Percentiles rank a stretch among this genome's conserved stretches.
Evolutionary conservation across 2,888 invertebrate genomes (phyloP).

Genomic region (Stenodera caucasica): DNA sequence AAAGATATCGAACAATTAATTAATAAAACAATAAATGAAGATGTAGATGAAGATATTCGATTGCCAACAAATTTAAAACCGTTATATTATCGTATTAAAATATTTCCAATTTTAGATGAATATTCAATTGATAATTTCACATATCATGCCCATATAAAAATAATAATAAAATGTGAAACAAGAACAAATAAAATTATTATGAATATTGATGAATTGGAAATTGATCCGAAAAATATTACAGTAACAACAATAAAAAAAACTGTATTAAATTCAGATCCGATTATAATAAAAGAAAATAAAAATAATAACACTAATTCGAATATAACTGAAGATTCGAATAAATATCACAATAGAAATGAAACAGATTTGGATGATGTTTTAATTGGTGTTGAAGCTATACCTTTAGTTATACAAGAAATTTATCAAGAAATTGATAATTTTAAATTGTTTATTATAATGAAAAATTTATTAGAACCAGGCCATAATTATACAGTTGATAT

Average conservation of each 20-base stretch:
- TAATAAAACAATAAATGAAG: conserved; percentile 46
- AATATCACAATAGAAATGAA: conserved; percentile 13
- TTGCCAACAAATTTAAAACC: conserved; percentile 45
- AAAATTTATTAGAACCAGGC: conserved; percentile 54
- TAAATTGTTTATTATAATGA: conserved; percentile 52
- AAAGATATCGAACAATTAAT: conserved; percentile 50
- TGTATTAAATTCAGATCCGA: conserved; percentile 23
- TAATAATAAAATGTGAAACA: conserved; percentile 44
- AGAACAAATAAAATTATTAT: conserved; percentile 48
- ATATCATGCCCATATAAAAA: conserved; percentile 48
- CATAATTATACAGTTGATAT: conserved; percentile 62
- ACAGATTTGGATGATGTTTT: conserved; percentile 16
- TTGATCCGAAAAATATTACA: conserved; percentile 40
- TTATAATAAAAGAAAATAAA: conserved; percentile 10
- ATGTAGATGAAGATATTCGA: conserved; percentile 42
- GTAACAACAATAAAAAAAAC: conserved; percentile 33
- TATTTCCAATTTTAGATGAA: conserved; percentile 50
- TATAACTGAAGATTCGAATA: conserved; percentile 19
- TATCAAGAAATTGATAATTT: conserved; percentile 51
- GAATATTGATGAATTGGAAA: conserved; percentile 46
- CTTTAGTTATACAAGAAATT: conserved; percentile 43
- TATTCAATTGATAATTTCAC: conserved; percentile 45
- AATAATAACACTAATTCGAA: conserved; percentile 15
- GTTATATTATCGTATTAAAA: conserved; percentile 45
- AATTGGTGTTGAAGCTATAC: conserved; percentile 15